These are phyloP conservation scores for Hoplias malabaricus DNA, from an alignment of 2,113 vertebrate genomes.

Conservation along the genomic window DNA sequence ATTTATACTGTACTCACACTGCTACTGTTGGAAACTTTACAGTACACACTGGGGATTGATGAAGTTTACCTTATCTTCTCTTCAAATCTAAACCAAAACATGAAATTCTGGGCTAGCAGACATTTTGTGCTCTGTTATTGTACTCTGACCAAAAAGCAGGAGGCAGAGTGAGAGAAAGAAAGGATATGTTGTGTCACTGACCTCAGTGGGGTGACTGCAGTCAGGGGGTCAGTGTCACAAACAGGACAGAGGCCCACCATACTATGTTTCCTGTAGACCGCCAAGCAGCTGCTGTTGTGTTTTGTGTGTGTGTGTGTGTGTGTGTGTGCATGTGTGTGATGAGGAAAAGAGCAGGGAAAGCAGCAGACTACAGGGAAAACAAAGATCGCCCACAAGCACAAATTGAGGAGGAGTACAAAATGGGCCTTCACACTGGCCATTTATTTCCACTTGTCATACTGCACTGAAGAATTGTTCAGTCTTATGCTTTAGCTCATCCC, in stretches of 20 bases:
- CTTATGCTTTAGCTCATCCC: neutral
- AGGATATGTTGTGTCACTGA: conserved; percentile 59
- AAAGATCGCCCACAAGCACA: conserved; percentile 28
- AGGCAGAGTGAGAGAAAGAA: conserved; percentile 46
- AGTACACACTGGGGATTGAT: neutral
- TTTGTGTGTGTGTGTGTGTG: conserved; percentile 11
- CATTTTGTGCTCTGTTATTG: neutral
- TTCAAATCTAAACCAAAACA: neutral
- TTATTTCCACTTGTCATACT: conserved; percentile 11
- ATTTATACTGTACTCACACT: neutral
- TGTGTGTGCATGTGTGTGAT: neutral
- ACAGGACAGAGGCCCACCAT: conserved; percentile 61
- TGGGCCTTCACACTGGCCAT: neutral
- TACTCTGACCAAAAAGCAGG: neutral
- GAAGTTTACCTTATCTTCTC: neutral
- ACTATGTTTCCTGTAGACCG: conserved; percentile 58
- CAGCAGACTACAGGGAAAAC: conserved; percentile 31
- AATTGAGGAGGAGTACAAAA: conserved; percentile 14
- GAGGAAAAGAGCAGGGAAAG: neutral
- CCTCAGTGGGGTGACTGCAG: conserved; percentile 57
- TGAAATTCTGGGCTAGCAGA: neutral
- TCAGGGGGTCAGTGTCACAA: conserved; percentile 63
- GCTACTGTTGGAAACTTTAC: neutral
- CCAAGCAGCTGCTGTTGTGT: conserved; percentile 65
- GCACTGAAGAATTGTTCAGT: neutral